A percentile compares a stretch with the other conserved stretches of the same genome.
phyloP scores from a whole-genome alignment of 2,888 invertebrate genomes.

The Belgica antarctica region DNA sequence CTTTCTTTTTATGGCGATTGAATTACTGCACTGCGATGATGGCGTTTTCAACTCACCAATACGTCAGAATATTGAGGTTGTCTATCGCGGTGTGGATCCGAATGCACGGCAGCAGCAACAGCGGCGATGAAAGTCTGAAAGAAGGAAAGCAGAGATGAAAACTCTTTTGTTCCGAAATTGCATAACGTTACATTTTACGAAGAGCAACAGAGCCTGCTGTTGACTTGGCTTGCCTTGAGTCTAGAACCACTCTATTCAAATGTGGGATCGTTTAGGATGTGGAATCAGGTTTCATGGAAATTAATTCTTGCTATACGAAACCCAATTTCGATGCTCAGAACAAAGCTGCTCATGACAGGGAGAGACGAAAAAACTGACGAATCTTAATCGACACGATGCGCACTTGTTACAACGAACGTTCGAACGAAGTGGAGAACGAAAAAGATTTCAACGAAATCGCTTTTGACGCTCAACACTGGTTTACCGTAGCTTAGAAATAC shows the following conservation, averaged over 20 bases:
- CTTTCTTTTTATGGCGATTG: constrained; percentile 30
- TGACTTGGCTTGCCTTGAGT: neutral
- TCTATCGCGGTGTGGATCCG: no score
- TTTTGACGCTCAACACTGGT: neutral
- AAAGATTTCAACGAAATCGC: constrained; percentile 33
- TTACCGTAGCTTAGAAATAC: constrained; percentile 23
- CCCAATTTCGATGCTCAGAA: neutral
- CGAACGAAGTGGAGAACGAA: constrained; percentile 10
- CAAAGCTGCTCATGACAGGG: neutral
- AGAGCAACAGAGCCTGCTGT: constrained; percentile 14
- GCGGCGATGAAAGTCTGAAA: constrained; percentile 17
- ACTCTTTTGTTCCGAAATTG: constrained; percentile 15
- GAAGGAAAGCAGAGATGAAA: constrained; percentile 6
- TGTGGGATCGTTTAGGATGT: neutral
- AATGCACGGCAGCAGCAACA: no score
- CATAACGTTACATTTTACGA: constrained; percentile 32
- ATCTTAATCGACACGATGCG: neutral
- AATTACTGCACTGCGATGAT: constrained; percentile 17
- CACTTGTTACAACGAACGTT: constrained; percentile 21
- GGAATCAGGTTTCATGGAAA: neutral
- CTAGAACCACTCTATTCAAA: constrained; percentile 1
- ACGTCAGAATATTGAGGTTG: constrained; percentile 23
- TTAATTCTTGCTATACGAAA: constrained; percentile 9
- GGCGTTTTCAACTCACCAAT: constrained; percentile 27
- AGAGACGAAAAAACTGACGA: neutral